Conservation (phyloP, 2,888 invertebrate species). For the Idaea dimidiata region DNA sequence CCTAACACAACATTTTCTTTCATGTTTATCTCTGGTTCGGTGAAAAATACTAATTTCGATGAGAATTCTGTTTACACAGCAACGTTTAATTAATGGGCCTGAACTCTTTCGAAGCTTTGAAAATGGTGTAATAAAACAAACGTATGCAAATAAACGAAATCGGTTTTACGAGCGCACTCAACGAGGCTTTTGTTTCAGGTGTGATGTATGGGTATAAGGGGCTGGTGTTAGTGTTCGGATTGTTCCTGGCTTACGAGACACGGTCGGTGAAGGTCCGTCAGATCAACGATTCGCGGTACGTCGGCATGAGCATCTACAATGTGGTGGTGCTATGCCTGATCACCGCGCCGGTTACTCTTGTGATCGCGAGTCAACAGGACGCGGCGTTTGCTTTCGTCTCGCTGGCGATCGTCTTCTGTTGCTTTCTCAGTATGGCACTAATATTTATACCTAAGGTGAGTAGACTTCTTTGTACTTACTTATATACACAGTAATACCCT, state of each 20-base stretch:
- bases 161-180: not conserved
- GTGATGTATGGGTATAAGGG: constrained; percentile 98
- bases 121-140: not conserved
- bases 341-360: constrained; percentile 98
- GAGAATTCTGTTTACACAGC: not conserved
- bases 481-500: too few relatives aligned
- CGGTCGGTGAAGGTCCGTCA: constrained; percentile 97
- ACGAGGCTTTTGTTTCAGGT: constrained; percentile 77
- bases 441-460: constrained; percentile 98
- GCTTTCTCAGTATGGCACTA: constrained; percentile 98
- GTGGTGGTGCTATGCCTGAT: constrained; percentile 98
- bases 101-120: not conserved
- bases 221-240: constrained; percentile 96
- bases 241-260: constrained; percentile 99
- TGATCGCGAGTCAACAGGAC: constrained; percentile 98
- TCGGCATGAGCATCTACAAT: constrained; percentile 99
- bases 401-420: constrained; percentile 97
- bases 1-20: not conserved
- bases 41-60: not conserved
- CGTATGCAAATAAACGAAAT: not conserved
- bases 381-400: constrained; percentile 98
- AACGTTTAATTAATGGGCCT: not conserved
- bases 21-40: not conserved
- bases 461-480: constrained; percentile 8
- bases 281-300: constrained; percentile 98